Evolutionary conservation across 2,888 invertebrate genomes (phyloP).

Genomic region (Cheilosia scutellata): DNA sequence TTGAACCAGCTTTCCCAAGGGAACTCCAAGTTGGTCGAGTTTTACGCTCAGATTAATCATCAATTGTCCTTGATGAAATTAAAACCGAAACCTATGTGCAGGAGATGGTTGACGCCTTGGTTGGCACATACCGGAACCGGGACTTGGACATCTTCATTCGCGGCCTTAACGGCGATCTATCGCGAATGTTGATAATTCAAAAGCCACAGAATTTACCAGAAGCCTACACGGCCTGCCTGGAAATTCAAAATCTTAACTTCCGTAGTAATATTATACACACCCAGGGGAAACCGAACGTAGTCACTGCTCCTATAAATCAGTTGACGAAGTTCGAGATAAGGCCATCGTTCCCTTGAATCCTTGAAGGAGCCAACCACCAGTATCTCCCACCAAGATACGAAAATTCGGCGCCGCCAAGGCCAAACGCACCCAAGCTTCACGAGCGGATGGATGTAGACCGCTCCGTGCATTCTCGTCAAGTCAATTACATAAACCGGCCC

Average conservation of each 20-base stretch:
- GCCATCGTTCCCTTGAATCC: not conserved
- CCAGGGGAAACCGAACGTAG: not conserved
- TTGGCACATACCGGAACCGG: constrained; percentile 10
- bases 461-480: not conserved
- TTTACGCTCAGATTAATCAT: constrained; percentile 69
- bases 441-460: constrained; percentile 4
- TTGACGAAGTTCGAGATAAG: not conserved
- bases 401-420: not conserved
- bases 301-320: not conserved
- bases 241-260: constrained; percentile 9
- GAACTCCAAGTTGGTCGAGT: constrained; percentile 57
- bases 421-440: not conserved
- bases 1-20: constrained; percentile 61
- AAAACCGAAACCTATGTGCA: constrained; percentile 21
- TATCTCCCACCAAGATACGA: not conserved
- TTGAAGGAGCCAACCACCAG: not conserved
- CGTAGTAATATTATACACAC: not conserved
- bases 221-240: constrained; percentile 24
- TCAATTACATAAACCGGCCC: constrained; percentile 32
- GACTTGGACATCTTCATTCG: constrained; percentile 43
- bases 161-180: constrained; percentile 19
- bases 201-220: constrained; percentile 18
- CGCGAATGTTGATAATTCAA: constrained; percentile 30
- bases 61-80: constrained; percentile 67
- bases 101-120: not conserved